A percentile compares a stretch with the other conserved stretches of the same genome.
phyloP scores from a whole-genome alignment of 1,140 invertebrate species.

The Drosophila parabipectinata region DNA sequence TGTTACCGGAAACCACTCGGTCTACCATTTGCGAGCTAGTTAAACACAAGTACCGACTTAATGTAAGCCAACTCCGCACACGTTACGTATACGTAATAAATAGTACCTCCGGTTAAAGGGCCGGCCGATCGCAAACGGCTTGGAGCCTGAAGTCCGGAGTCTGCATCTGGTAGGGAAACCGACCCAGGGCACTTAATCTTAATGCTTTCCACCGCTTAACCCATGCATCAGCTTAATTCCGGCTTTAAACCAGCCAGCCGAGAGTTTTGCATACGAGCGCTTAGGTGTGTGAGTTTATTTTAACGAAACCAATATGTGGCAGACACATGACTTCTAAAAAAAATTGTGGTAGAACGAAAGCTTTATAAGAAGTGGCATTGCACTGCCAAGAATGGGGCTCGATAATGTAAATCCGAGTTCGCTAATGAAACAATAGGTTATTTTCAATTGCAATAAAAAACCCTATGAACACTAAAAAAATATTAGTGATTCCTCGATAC shows the following conservation, averaged over 20 bases:
- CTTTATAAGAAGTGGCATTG: slow-evolving; percentile 19
- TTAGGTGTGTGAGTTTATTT: slow-evolving; percentile 63
- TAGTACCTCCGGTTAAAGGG: slow-evolving; percentile 2
- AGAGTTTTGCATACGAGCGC: slow-evolving; percentile 48
- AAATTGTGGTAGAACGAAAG: slow-evolving; percentile 35
- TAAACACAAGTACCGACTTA: slow-evolving; percentile 37
- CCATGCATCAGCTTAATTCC: slow-evolving; percentile 76
- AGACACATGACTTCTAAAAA: slow-evolving; percentile 69
- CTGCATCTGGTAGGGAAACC: slow-evolving; percentile 32
- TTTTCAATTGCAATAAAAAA: too few species aligned
- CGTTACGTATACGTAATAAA: slow-evolving; percentile 57
- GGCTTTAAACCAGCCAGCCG: slow-evolving; percentile 61
- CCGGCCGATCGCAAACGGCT: slow-evolving; percentile 15
- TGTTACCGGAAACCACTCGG: slow-evolving; percentile 24
- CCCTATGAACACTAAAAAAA: too few species aligned
- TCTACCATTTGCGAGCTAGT: slow-evolving; percentile 39
- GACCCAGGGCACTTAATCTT: slow-evolving; percentile 72
- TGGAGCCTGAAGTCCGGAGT: slow-evolving; percentile 15
- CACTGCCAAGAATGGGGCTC: not conserved
- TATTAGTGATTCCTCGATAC: too few species aligned
- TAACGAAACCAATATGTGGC: slow-evolving; percentile 77
- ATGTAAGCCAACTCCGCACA: slow-evolving; percentile 34
- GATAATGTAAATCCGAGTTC: too few species aligned
- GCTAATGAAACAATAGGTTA: not conserved
- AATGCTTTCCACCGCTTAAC: slow-evolving; percentile 79